These are phyloP conservation scores for Sebastes taczanowskii DNA, from an alignment of 2,797 vertebrate genomes.

Conservation along the genomic window DNA sequence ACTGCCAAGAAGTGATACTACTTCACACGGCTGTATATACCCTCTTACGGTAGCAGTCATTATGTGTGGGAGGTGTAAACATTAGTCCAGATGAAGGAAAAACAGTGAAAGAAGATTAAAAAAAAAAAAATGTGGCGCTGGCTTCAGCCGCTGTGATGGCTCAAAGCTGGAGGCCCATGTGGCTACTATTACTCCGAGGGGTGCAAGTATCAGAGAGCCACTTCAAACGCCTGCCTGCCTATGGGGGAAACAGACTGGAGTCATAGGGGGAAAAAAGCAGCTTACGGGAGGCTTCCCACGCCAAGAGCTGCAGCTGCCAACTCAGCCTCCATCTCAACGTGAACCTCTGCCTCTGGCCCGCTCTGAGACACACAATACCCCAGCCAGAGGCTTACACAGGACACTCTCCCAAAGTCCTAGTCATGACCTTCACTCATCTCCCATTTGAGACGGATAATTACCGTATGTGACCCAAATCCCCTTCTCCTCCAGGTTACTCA, in stretches of 20 bases:
- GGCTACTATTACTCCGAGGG: conserved; percentile 71
- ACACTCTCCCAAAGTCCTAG: conserved; percentile 25
- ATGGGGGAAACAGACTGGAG: conserved; percentile 45
- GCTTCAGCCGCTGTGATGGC: conserved; percentile 23
- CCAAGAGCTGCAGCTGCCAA: conserved; percentile 61
- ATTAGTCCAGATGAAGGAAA: not conserved
- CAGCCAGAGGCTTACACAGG: conserved; percentile 33
- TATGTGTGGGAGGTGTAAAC: not conserved
- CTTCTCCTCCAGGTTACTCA: conserved; percentile 23
- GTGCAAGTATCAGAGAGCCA: conserved; percentile 60
- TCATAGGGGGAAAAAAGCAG: conserved; percentile 35
- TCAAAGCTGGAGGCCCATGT: conserved; percentile 61
- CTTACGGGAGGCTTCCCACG: conserved; percentile 59
- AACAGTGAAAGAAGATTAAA: not conserved
- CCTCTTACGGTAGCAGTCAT: not conserved
- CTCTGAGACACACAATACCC: conserved; percentile 27
- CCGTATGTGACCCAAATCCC: conserved; percentile 39
- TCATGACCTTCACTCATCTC: conserved; percentile 50
- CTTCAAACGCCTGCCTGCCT: conserved; percentile 68
- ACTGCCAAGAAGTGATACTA: conserved; percentile 23
- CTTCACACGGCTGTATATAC: not conserved
- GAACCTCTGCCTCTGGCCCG: conserved; percentile 24
- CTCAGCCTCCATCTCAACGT: conserved; percentile 39
- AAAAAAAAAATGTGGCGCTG: not conserved
- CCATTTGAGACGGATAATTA: conserved; percentile 54